Evolutionary conservation across 2,888 invertebrate species (phyloP), one percentile per base, ranked within the genome.

Genomic region (Idaea dimidiata): DNA sequence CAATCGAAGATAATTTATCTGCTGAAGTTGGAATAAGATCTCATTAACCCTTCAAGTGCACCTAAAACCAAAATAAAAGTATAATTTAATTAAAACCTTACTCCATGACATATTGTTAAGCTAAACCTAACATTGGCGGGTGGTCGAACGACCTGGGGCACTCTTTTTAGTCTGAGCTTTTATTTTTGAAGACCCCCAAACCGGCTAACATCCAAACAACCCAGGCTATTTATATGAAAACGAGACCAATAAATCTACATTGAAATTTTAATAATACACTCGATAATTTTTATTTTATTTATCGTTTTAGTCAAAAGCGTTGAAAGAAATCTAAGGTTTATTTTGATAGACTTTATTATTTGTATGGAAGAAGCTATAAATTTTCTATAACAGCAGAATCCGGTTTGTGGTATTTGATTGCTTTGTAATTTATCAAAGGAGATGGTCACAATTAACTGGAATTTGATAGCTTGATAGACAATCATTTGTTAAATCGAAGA

Each of bases 221-320:
- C 0, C 43, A 43, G 43, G 43, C 43, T 7, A 43, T 43, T 43
- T 43, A 43, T 43, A 68, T 68, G 76, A 72, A 76, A 79, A 80
- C 82, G 83, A 82, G 84, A 64, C 79, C 76, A 71, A 86, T 87
- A 85, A 86, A 87, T 87, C 80, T 69, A 71, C 62, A 76, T 76
- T 79, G 82, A 80, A 82, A 77, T 74, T 72, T 80, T 82, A 82
- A 84, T 84, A 80, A 80, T 72, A 81, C 60, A 74, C 70, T 66
- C 62, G 64, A 67, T 61, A 64, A 69, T 69, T 67, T 43, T 43
- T 61, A 66, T 73, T 77, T 74, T 71, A 67, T 74, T 75, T 72
- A 59, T 62, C 61, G 72, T 71, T 71, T 72, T 60, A 60, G 60
- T 73, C 67, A 70, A 69, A 70, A 61, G 69, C 67, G 65, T 67